Base-by-base conservation (phyloP, 2,113 vertebrate genomes). In the Tachysurus vachellii region DNA sequence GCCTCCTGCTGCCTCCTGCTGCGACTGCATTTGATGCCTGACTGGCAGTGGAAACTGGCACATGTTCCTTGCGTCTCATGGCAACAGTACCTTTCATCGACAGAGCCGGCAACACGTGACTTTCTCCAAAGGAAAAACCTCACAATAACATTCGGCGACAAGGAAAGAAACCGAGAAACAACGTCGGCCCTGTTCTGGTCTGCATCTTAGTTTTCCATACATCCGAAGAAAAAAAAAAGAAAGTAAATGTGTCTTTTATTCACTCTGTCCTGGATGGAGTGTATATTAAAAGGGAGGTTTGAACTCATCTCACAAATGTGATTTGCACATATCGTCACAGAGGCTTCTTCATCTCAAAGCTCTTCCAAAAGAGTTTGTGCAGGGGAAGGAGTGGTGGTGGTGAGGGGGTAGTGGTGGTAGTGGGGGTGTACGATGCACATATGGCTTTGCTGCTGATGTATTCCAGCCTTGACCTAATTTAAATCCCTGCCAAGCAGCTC, bases 231-330 rank as follows among this genome's bases (percentile, higher is more conserved):
- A 54, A 14, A 42, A 17, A 61, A 17, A 36, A 36, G 23, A 44
- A 26, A 19, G 4, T n/a, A 10, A 76, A 53, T 54, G 28, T 56
- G 50, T 84, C 70, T 94, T 92, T 93, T 90, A 93, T 92, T 90
- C 92, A n/a, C 89, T 88, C 89, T 91, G 86, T 91, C 92, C 91
- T 89, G 93, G 93, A 94, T 95, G 87, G 91, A 91, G 93, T 94
- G 94, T 95, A 96, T 96, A 95, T 95, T 95, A 95, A 96, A 96
- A 9, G 94, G 92, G 94, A 94, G 94, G 95, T 95, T 95, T 94
- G 94, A 95, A 94, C 95, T 96, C 95, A 95, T 96, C 95, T 95
- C 47, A 94, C 93, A 95, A 95, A 96, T 95, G 95, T 95, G 95
- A 96, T 96, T 95, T 95, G 94, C 94, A 95, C 95, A 94, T 95